Base-by-base conservation (phyloP, 2,113 vertebrate species). In the Himantopus leucocephalus region DNA sequence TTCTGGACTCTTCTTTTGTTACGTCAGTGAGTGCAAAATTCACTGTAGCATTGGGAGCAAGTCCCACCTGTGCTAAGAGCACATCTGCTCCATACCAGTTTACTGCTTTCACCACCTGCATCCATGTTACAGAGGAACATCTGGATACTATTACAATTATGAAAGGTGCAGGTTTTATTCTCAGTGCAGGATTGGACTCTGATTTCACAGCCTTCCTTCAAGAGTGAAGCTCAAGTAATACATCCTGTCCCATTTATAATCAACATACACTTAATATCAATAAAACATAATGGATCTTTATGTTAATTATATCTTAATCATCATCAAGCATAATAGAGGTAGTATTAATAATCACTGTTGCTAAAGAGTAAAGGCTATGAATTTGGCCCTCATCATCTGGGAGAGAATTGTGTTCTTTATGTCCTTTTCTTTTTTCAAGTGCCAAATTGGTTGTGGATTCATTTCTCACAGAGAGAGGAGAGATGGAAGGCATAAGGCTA, bases 41-140 rank as follows among this genome's bases (percentile, higher is more conserved):
- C 94, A 94, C 95, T 97, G 85, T 83, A 90, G 83, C 91, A n/a
- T 35, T 97, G 96, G 93, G 96, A 97, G 92, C 71, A 88, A 92
- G 96, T 96, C 95, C 97, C 98, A 98, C 98, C 98, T 98, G 97
- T 97, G 95, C 96, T 95, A 94, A 95, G 97, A 98, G 97, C 98
- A 98, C 99, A 98, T 98, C 98, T 98, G 98, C 98, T 97, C 98
- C 97, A 97, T 99, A 98, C 97, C 85, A 82, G 98, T 98, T 98
- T 98, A 98, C 98, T 98, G 98, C 98, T 99, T 99, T 99, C 99
- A 99, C 99, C 99, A 99, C 99, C 99, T 99, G 99, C 98, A 98
- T 99, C 98, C 96, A 78, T 98, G 98, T 98, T 98, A 98, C 93
- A 91, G 75, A 94, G 95, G 67, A 98, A 98, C 99, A 99, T 99